A percentile compares a stretch with the other conserved stretches of the same genome.
Conservation (phyloP, 2,797 vertebrate genomes). For the Pangasius djambal region DNA sequence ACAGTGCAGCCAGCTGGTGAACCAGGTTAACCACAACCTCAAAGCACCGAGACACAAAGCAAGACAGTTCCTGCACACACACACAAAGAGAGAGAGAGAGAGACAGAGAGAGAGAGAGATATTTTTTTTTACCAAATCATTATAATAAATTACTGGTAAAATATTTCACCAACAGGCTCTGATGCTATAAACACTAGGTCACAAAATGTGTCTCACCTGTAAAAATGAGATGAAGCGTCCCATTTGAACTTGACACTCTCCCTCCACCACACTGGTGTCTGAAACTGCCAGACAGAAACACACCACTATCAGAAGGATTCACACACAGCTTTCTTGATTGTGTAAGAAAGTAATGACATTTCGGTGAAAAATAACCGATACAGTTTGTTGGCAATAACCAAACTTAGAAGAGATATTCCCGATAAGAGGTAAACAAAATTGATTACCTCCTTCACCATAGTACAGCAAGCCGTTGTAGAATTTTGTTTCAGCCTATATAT, state of each 20-base stretch:
- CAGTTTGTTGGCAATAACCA: background rate
- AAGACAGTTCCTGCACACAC: conserved; percentile 88
- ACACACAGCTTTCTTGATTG: background rate
- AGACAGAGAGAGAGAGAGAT: conserved; percentile 26
- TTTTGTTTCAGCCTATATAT: conserved; percentile 90
- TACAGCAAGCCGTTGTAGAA: conserved; percentile 98
- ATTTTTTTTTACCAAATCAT: background rate
- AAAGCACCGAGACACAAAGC: conserved; percentile 93
- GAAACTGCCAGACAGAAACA: conserved; percentile 74
- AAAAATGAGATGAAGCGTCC: conserved; percentile 96
- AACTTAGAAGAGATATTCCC: background rate
- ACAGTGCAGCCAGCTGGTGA: conserved; percentile 93
- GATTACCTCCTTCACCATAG: conserved; percentile 97
- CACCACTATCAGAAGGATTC: background rate
- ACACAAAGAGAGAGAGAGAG: background rate
- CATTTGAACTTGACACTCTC: conserved; percentile 97
- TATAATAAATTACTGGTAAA: conserved; percentile 1
- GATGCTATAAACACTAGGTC: background rate
- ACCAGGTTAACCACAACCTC: conserved; percentile 96
- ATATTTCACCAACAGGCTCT: background rate
- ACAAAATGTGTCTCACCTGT: conserved; percentile 76
- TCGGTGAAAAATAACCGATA: background rate
- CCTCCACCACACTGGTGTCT: conserved; percentile 90
- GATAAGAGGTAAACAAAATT: conserved; percentile 37
- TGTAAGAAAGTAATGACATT: background rate